Conservation (phyloP, 2,113 vertebrate species). For the Alethe diademata region DNA sequence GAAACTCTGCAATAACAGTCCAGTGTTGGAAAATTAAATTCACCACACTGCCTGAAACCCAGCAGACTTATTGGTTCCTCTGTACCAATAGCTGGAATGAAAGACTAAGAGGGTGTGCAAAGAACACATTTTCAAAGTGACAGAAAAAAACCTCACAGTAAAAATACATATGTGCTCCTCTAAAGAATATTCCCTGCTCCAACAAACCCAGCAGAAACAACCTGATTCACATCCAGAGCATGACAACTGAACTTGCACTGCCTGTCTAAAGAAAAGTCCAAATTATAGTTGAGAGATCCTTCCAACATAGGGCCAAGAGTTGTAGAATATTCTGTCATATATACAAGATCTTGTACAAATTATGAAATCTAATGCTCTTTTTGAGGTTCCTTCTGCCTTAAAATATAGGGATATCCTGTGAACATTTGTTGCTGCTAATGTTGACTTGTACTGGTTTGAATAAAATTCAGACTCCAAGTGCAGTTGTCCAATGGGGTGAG, state of each 20-base stretch:
- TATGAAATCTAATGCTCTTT: neutral
- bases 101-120: neutral
- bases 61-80: neutral
- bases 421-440: neutral
- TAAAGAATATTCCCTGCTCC: neutral
- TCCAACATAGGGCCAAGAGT: neutral
- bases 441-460: neutral
- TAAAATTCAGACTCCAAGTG: neutral
- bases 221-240: neutral
- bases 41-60: neutral
- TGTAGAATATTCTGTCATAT: neutral
- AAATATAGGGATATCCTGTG: neutral
- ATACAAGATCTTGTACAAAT: neutral
- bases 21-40: neutral
- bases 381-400: neutral
- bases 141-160: neutral
- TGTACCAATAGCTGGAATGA: neutral
- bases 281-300: neutral
- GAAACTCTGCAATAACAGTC: neutral
- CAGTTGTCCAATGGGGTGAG: neutral
- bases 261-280: neutral
- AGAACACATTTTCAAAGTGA: neutral
- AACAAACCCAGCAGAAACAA: neutral
- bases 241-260: neutral
- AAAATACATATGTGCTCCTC: neutral